Evolutionary conservation across 1,140 invertebrate species (phyloP).

Genomic region (Cephus cinctus): DNA sequence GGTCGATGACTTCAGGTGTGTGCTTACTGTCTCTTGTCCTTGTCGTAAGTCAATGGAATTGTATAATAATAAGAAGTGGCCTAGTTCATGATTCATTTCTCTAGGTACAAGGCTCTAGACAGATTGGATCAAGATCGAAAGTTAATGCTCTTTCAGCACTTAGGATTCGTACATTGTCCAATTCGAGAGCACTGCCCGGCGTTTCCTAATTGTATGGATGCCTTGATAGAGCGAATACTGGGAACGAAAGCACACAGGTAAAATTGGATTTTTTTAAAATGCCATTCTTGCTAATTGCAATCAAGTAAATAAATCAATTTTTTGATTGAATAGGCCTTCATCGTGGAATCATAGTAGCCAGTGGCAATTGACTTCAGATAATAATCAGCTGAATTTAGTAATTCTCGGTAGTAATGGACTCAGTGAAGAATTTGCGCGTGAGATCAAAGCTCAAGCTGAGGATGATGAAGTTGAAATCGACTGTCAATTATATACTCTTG

Average conservation of each 20-base stretch:
- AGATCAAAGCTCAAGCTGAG: constrained; percentile 73
- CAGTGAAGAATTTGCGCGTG: constrained; percentile 74
- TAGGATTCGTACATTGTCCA: constrained; percentile 95
- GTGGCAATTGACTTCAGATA: constrained; percentile 65
- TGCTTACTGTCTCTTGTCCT: constrained; percentile 1
- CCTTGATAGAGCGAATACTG: constrained; percentile 75
- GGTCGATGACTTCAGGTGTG: constrained; percentile 84
- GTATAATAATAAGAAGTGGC: constrained; percentile 2
- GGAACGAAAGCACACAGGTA: constrained; percentile 69
- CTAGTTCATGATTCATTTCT: constrained; percentile 19
- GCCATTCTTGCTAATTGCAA: background rate
- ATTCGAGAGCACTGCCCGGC: constrained; percentile 92
- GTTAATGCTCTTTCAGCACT: constrained; percentile 90
- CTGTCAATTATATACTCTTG: constrained; percentile 78
- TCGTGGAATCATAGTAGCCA: constrained; percentile 70
- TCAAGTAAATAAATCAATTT: constrained; percentile 11
- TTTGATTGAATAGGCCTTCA: constrained; percentile 57
- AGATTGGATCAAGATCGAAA: constrained; percentile 92
- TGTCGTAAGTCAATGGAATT: constrained; percentile 3
- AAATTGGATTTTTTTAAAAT: constrained; percentile 6
- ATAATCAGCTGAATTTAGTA: constrained; percentile 72
- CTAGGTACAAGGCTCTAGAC: constrained; percentile 88
- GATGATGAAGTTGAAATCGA: constrained; percentile 86
- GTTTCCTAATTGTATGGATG: constrained; percentile 87
- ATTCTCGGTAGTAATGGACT: constrained; percentile 77